A percentile compares a stretch with the other conserved stretches of the same genome.
Conservation (phyloP, 2,113 vertebrate genomes). For the Hippocampus abdominalis region DNA sequence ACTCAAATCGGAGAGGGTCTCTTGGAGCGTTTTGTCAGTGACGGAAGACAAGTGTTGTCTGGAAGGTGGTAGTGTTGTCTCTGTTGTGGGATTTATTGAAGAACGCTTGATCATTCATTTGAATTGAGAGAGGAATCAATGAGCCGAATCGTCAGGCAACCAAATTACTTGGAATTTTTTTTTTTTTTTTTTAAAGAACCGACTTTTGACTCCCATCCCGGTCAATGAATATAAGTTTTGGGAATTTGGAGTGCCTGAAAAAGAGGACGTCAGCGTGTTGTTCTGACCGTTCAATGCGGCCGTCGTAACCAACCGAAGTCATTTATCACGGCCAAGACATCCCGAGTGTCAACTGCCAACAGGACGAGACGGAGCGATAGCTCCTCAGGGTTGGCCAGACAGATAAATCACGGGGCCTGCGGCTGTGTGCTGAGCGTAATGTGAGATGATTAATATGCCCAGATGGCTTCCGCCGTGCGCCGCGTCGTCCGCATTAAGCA, state of each 20-base stretch:
- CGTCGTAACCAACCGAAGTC: conserved; percentile 8
- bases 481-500: not conserved
- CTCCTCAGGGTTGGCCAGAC: not conserved
- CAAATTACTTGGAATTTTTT: no score
- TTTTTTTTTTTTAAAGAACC: no score
- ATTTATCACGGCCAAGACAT: conserved; percentile 38
- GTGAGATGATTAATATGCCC: conserved; percentile 33
- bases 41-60: no score
- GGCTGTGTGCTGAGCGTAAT: conserved; percentile 27
- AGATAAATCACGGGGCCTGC: conserved; percentile 10
- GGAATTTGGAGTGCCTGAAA: not conserved
- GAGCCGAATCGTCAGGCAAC: no score
- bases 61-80: no score
- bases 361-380: conserved; percentile 6
- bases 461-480: conserved; percentile 41
- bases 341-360: conserved; percentile 24
- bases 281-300: conserved; percentile 14
- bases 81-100: no score
- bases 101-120: no score
- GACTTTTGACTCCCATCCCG: no score
- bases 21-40: no score
- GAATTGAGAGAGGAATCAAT: no score
- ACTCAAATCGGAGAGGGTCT: no score
- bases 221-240: not conserved
- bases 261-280: not conserved